A percentile compares a stretch with the other conserved stretches of the same genome.
Conservation (phyloP, 2,888 invertebrate genomes). For the Allophyes oxyacanthae region DNA sequence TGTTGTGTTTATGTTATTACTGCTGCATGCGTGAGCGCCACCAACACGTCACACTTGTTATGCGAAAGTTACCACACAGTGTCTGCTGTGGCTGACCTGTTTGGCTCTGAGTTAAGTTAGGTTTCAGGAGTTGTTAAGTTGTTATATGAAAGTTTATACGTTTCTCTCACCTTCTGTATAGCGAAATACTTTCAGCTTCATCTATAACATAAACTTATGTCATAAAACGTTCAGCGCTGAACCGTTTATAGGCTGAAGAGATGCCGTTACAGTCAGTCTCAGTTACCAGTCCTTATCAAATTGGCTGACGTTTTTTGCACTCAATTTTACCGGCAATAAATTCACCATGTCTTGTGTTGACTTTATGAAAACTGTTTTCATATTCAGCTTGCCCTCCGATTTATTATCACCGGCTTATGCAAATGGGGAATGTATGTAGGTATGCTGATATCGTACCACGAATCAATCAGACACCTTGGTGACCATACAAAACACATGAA, state of each 20-base stretch:
- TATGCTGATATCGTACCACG: conserved; percentile 1
- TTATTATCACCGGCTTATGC: conserved; percentile 34
- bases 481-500: too few species aligned
- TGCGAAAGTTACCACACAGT: conserved; percentile 47
- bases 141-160: conserved; percentile 13
- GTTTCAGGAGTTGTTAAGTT: conserved; percentile 10
- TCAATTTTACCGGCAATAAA: conserved; percentile 12
- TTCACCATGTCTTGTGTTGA: conserved; percentile 22
- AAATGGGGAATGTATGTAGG: conserved; percentile 28
- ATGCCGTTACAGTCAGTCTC: not conserved
- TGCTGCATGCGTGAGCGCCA: conserved; percentile 43
- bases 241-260: too few species aligned
- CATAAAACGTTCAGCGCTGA: not conserved
- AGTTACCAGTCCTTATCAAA: not conserved
- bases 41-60: conserved; percentile 24
- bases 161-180: not conserved
- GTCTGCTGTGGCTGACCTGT: conserved; percentile 8
- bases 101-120: conserved; percentile 1
- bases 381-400: conserved; percentile 36
- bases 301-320: not conserved
- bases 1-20: conserved; percentile 58
- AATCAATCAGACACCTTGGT: too few species aligned
- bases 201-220: not conserved
- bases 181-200: not conserved
- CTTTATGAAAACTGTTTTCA: conserved; percentile 30